Evolutionary conservation across 2,888 invertebrate species (phyloP).

Genomic region (Auanema freiburgensis): DNA sequence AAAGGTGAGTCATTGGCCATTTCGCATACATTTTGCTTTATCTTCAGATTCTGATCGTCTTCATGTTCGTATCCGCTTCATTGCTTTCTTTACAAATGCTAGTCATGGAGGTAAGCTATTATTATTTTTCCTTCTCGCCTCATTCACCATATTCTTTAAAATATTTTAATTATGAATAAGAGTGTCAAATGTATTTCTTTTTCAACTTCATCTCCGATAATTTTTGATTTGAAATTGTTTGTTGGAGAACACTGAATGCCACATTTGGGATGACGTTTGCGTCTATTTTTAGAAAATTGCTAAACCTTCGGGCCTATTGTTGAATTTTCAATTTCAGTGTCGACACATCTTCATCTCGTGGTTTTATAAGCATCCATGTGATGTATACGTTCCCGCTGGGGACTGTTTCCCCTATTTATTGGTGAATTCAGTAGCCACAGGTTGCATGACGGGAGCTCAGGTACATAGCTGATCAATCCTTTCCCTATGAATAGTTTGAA

Average conservation of each 20-base stretch:
- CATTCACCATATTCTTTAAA: neutral
- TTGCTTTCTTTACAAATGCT: neutral
- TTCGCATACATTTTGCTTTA: neutral
- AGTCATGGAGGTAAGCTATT: neutral
- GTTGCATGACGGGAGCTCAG: neutral
- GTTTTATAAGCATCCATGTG: neutral
- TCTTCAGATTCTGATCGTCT: neutral
- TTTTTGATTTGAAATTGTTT: no score
- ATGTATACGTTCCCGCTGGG: neutral
- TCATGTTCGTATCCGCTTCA: slow-evolving; percentile 2
- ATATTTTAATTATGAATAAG: no score
- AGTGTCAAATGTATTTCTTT: no score
- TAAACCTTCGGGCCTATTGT: no score
- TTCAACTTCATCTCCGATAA: no score
- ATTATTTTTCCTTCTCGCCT: neutral
- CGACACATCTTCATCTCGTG: neutral
- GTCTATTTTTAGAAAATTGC: no score
- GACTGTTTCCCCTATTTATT: neutral
- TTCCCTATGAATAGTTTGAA: neutral
- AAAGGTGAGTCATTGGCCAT: neutral
- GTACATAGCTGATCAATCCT: neutral
- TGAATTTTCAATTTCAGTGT: neutral
- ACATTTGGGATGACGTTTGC: no score
- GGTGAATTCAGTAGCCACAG: neutral
- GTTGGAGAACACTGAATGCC: no score